phyloP scores from a whole-genome alignment of 2,888 invertebrate species.

The Nematopogon swammerdamellus region DNA sequence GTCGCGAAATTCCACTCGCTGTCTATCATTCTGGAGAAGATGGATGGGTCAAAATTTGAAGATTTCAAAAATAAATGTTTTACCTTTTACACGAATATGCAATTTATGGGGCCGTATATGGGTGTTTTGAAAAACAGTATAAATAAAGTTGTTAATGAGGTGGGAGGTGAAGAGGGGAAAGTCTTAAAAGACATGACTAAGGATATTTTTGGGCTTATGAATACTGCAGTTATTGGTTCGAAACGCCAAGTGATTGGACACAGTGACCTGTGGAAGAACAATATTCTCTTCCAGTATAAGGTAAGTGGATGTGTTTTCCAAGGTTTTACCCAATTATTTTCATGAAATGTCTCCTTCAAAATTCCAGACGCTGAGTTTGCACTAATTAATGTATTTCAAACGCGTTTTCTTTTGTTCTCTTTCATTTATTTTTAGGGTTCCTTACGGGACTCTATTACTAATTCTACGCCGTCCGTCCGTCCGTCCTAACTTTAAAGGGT shows the following conservation, averaged over 20 bases:
- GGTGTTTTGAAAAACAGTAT: conserved; percentile 32
- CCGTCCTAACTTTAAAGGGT: not conserved
- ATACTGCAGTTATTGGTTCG: conserved; percentile 17
- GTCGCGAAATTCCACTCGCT: conserved; percentile 37
- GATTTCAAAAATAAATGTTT: conserved; percentile 23
- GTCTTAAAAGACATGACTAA: conserved; percentile 21
- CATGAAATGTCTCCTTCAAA: too few relatives aligned
- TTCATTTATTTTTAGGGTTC: too few relatives aligned
- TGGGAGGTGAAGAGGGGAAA: conserved; percentile 22
- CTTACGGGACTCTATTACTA: too few relatives aligned
- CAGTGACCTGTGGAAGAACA: conserved; percentile 49
- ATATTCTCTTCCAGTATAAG: conserved; percentile 39
- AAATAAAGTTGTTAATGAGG: conserved; percentile 26
- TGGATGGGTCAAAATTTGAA: conserved; percentile 18
- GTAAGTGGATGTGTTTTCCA: conserved; percentile 15
- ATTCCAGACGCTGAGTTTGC: too few relatives aligned
- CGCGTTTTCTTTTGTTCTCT: too few relatives aligned
- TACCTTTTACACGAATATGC: conserved; percentile 18
- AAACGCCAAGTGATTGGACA: conserved; percentile 32
- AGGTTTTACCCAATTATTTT: too few relatives aligned
- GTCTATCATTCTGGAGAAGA: conserved; percentile 28
- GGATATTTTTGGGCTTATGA: conserved; percentile 22
- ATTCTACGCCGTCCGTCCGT: not conserved
- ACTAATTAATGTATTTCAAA: too few relatives aligned
- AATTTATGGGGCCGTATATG: conserved; percentile 28